phyloP scores from a whole-genome alignment of 2,797 vertebrate genomes.

The Rachycentron canadum region DNA sequence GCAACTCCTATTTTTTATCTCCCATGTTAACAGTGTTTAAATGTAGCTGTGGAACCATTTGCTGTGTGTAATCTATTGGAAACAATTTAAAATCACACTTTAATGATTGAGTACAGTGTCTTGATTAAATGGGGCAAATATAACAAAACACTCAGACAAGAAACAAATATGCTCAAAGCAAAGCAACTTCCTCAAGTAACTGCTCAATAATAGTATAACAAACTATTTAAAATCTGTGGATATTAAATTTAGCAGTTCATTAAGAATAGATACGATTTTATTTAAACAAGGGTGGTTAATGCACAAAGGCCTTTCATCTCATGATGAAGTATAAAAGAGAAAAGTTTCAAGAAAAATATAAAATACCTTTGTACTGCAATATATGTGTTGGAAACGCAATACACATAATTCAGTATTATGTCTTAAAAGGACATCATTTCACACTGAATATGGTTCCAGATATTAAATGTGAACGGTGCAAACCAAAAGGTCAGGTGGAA shows the following conservation, averaged over 20 bases:
- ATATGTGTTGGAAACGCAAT: too few relatives aligned
- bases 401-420: not conserved
- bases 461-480: not conserved
- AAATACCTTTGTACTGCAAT: not conserved
- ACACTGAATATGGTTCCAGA: not conserved
- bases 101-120: conserved; percentile 69
- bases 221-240: conserved; percentile 21
- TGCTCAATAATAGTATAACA: conserved; percentile 23
- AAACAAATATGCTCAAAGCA: conserved; percentile 44
- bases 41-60: conserved; percentile 59
- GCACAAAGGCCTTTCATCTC: not conserved
- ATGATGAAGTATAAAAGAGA: not conserved
- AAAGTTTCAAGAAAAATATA: not conserved
- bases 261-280: not conserved
- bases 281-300: not conserved
- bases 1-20: conserved; percentile 9
- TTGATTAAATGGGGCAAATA: conserved; percentile 67
- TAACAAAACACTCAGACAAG: conserved; percentile 54
- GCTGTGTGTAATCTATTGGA: conserved; percentile 75
- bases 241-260: conserved; percentile 9
- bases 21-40: conserved; percentile 52
- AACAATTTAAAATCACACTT: conserved; percentile 71
- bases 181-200: conserved; percentile 20
- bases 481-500: conserved; percentile 10
- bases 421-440: not conserved